These are phyloP conservation scores for Hypocryptadius cinnamomeus DNA, from an alignment of 2,113 vertebrate genomes.

Conservation along the genomic window DNA sequence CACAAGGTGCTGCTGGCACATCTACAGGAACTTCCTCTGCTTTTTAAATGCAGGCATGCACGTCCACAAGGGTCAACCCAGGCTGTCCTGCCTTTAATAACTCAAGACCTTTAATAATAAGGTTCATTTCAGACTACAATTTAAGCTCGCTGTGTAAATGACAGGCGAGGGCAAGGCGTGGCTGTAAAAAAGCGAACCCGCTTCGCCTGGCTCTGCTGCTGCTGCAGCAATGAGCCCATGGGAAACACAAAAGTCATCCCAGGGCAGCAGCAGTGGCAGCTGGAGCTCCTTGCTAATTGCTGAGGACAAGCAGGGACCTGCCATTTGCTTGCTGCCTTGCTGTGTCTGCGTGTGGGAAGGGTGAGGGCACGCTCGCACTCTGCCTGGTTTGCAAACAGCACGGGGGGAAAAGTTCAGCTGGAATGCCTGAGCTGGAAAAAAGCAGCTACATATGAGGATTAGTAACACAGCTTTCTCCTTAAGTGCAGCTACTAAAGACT, in stretches of 20 bases:
- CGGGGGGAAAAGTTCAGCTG: background rate
- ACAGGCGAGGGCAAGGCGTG: background rate
- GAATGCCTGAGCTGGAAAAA: background rate
- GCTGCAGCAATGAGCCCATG: background rate
- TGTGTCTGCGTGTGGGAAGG: background rate
- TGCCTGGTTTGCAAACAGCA: background rate
- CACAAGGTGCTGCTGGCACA: background rate
- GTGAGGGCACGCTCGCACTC: rapidly evolving
- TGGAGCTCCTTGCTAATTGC: background rate
- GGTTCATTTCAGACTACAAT: background rate
- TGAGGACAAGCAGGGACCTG: background rate
- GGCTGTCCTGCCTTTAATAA: background rate
- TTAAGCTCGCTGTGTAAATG: background rate
- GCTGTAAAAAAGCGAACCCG: background rate
- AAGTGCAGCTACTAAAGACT: background rate
- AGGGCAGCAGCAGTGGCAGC: background rate
- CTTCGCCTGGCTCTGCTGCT: background rate
- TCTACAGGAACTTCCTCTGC: background rate
- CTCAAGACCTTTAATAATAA: background rate
- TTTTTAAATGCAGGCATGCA: background rate
- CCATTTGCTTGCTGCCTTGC: background rate
- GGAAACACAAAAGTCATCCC: background rate
- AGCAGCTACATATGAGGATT: background rate
- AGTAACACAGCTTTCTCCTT: background rate
- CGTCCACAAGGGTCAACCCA: background rate